Evolutionary conservation across 2,888 invertebrate species (phyloP).

Genomic region (Drosophila picticornis): DNA sequence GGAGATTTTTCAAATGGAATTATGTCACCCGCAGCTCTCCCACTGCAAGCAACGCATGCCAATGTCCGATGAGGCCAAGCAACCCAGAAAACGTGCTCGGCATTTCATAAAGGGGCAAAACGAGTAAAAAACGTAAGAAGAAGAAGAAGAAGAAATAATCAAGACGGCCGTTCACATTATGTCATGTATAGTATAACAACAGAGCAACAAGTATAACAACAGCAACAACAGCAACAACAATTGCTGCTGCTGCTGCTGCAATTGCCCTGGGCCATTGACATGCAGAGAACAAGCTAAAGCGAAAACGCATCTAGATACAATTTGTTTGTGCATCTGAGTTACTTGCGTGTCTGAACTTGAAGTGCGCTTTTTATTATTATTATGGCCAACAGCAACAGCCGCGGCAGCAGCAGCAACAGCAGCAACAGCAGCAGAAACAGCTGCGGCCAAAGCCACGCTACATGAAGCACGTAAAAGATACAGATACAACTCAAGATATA

Average conservation of each 20-base stretch:
- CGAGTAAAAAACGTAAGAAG: background rate
- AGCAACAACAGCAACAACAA: conserved; percentile 15
- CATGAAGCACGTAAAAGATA: conserved; percentile 72
- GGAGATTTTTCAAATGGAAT: conserved; percentile 39
- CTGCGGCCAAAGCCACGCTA: conserved; percentile 55
- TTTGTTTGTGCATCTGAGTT: conserved; percentile 57
- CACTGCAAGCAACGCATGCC: conserved; percentile 42
- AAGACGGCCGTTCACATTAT: conserved; percentile 53
- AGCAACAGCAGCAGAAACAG: conserved; percentile 20
- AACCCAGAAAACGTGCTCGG: conserved; percentile 70
- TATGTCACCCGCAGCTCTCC: conserved; percentile 43
- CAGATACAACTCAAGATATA: conserved; percentile 43
- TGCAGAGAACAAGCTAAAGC: conserved; percentile 36
- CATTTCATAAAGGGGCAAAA: conserved; percentile 42
- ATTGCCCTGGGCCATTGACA: conserved; percentile 61
- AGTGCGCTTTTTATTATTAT: conserved; percentile 30
- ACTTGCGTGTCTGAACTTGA: conserved; percentile 56
- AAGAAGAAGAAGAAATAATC: conserved; percentile 12
- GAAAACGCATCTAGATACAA: conserved; percentile 55
- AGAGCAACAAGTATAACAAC: conserved; percentile 54
- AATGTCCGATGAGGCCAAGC: conserved; percentile 45
- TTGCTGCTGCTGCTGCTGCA: background rate
- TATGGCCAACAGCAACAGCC: conserved; percentile 37
- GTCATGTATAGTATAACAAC: conserved; percentile 54
- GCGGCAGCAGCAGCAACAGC: background rate